Conservation (phyloP, 2,888 invertebrate species). For the Prosopocoilus inquinatus region DNA sequence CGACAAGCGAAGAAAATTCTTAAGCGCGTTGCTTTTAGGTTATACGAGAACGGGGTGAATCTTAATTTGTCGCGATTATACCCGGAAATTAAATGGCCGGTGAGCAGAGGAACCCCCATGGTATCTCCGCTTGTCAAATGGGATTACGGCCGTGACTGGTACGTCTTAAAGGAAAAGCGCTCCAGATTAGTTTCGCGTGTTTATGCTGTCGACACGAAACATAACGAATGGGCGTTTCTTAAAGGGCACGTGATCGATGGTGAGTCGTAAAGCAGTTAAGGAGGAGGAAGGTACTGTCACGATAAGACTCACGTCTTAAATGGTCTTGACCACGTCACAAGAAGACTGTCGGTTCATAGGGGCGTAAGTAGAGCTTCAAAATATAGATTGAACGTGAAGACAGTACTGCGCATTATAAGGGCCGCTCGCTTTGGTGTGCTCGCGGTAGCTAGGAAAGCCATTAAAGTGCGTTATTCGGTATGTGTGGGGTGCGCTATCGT, state of each 20-base stretch:
- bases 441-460: too few relatives aligned
- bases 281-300: too few relatives aligned
- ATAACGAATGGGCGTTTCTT: conserved; percentile 60
- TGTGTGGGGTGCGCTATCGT: too few relatives aligned
- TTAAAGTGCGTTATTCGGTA: too few relatives aligned
- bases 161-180: conserved; percentile 61
- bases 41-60: conserved; percentile 72
- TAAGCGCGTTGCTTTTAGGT: not conserved
- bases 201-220: not conserved
- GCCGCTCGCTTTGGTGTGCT: too few relatives aligned
- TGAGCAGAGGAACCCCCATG: conserved; percentile 82
- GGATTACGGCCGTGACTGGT: conserved; percentile 81
- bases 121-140: conserved; percentile 80
- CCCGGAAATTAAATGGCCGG: conserved; percentile 75
- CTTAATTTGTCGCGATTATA: conserved; percentile 75
- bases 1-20: too few relatives aligned
- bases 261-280: not conserved
- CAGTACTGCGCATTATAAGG: too few relatives aligned
- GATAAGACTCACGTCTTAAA: too few relatives aligned
- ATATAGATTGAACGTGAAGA: too few relatives aligned
- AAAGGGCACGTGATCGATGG: conserved; percentile 81
- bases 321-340: too few relatives aligned
- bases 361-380: too few relatives aligned
- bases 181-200: conserved; percentile 61
- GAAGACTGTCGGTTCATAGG: too few relatives aligned